Evolutionary conservation across 2,113 vertebrate genomes (phyloP).

Genomic region (Coptodon bakossiorum): DNA sequence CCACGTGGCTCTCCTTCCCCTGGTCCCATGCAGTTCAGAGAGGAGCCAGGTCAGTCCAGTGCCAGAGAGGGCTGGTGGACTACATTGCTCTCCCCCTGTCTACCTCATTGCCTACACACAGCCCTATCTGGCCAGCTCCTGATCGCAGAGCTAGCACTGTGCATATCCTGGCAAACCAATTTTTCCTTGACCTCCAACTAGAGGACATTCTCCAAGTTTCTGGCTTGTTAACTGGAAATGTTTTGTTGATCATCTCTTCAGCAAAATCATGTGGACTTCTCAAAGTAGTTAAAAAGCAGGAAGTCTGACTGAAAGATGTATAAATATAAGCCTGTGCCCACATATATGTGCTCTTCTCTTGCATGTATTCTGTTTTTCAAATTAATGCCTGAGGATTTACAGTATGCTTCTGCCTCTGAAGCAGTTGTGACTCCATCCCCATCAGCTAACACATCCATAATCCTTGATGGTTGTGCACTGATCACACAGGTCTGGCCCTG

Average conservation of each 20-base stretch:
- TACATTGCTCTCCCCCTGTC: conserved; percentile 22
- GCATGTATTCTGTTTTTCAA: neutral
- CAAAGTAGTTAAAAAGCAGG: neutral
- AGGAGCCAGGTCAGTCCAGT: conserved; percentile 47
- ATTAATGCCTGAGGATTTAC: neutral
- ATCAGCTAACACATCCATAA: conserved; percentile 52
- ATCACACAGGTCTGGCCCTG: conserved; percentile 52
- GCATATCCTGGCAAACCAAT: conserved; percentile 60
- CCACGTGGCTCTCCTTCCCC: conserved; percentile 15
- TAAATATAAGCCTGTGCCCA: neutral
- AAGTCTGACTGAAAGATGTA: neutral
- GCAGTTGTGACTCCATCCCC: conserved; percentile 32
- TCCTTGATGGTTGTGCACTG: conserved; percentile 24
- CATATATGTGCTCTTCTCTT: neutral
- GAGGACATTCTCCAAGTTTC: conserved; percentile 62
- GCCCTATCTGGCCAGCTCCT: conserved; percentile 46
- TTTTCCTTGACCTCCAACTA: conserved; percentile 68
- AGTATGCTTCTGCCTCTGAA: neutral
- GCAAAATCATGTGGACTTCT: neutral
- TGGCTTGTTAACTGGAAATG: conserved; percentile 3
- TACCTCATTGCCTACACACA: conserved; percentile 46
- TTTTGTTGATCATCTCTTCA: neutral
- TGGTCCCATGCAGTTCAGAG: conserved; percentile 30
- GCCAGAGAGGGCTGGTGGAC: conserved; percentile 52
- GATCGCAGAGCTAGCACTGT: conserved; percentile 8